Conservation (phyloP, 2,888 invertebrate species). For the Leucoma salicis region DNA sequence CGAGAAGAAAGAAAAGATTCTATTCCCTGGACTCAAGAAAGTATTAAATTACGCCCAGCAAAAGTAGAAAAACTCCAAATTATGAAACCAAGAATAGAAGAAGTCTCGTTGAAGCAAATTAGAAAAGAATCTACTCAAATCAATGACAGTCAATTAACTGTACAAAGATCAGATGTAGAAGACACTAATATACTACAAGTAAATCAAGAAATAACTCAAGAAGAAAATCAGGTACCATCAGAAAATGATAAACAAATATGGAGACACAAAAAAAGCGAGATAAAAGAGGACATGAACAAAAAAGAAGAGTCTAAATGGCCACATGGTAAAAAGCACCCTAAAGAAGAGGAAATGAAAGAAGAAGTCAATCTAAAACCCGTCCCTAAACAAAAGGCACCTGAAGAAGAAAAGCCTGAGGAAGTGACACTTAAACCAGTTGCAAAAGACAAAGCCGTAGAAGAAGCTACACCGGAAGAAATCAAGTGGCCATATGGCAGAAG, state of each 20-base stretch:
- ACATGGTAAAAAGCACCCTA: slow-evolving; percentile 27
- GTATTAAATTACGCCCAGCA: slow-evolving; percentile 82
- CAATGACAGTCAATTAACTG: slow-evolving; percentile 58
- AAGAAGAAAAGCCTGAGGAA: background rate
- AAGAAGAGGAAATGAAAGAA: slow-evolving; percentile 41
- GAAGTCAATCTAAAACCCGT: slow-evolving; percentile 36
- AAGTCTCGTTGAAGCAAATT: slow-evolving; percentile 60
- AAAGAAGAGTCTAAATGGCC: slow-evolving; percentile 47
- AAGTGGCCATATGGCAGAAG: background rate
- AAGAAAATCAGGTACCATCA: slow-evolving; percentile 24
- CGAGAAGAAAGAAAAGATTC: slow-evolving; percentile 54
- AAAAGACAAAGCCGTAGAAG: background rate
- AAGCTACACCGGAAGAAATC: background rate
- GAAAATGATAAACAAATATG: slow-evolving; percentile 1
- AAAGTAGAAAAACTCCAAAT: slow-evolving; percentile 80
- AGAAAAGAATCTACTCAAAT: slow-evolving; percentile 63
- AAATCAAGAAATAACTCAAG: slow-evolving; percentile 24
- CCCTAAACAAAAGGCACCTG: slow-evolving; percentile 22
- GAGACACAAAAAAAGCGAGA: slow-evolving; percentile 14
- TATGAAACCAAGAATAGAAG: slow-evolving; percentile 78
- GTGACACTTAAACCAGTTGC: background rate
- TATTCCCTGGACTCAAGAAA: slow-evolving; percentile 84
- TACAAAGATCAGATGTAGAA: slow-evolving; percentile 82
- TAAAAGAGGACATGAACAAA: slow-evolving; percentile 31
- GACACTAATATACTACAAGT: slow-evolving; percentile 80